A percentile compares a stretch with the other conserved stretches of the same genome.
Evolutionary conservation across 2,113 vertebrate species (phyloP).

Genomic region (Alouatta palliata): DNA sequence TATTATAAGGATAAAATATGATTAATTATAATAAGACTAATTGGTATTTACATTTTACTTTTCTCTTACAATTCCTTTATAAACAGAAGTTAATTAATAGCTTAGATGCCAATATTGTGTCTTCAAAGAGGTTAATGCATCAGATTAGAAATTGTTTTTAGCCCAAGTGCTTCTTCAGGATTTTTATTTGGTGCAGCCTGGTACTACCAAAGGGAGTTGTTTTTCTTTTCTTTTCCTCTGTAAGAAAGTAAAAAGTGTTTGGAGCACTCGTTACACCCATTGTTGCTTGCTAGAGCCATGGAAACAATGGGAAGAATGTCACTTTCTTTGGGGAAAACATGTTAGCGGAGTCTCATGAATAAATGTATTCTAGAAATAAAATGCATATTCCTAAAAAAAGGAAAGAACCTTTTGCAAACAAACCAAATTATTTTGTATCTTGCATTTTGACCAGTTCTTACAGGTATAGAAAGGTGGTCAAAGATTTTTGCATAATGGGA

Average conservation of each 20-base stretch:
- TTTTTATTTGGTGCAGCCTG: not conserved
- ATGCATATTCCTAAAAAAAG: not conserved
- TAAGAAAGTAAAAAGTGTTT: not conserved
- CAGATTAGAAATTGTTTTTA: slow-evolving; percentile 38
- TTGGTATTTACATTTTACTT: slow-evolving; percentile 41
- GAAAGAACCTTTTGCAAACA: not conserved
- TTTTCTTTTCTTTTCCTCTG: not conserved
- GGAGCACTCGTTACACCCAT: not conserved
- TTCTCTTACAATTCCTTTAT: slow-evolving; percentile 40
- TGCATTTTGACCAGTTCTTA: not conserved
- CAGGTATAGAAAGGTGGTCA: not conserved
- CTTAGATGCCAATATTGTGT: slow-evolving; percentile 33
- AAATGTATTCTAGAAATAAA: slow-evolving; percentile 26
- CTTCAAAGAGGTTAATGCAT: slow-evolving; percentile 1
- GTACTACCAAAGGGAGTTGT: not conserved
- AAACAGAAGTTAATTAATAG: slow-evolving; percentile 64
- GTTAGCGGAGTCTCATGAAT: not conserved
- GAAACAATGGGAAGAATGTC: not conserved
- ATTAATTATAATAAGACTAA: slow-evolving; percentile 47
- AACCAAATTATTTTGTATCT: not conserved
- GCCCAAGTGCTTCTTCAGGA: not conserved
- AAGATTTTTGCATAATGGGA: not conserved
- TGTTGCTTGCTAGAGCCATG: not conserved
- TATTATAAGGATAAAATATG: slow-evolving; percentile 12
- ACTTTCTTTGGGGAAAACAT: not conserved